phyloP scores from a whole-genome alignment of 2,113 vertebrate species.

The Rhinogobius similis region DNA sequence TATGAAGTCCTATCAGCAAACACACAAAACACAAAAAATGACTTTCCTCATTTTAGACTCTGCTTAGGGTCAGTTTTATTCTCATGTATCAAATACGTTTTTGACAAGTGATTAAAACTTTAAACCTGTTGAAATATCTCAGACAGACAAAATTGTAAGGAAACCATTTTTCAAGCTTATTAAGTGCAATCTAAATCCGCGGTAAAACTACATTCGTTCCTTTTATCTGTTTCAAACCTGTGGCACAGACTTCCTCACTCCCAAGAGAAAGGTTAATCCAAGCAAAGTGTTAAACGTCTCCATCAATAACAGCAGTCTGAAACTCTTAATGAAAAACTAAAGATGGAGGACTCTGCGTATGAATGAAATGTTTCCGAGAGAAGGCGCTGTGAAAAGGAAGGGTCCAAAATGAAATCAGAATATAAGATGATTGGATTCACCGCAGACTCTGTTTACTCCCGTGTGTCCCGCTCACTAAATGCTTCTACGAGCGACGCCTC shows the following conservation, averaged over 20 bases:
- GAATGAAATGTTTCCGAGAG: slow-evolving; percentile 39
- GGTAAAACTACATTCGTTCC: not conserved
- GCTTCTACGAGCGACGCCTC: slow-evolving; percentile 20
- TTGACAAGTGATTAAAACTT: too few relatives aligned
- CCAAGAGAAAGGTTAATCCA: slow-evolving; percentile 35
- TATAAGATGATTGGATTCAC: slow-evolving; percentile 25
- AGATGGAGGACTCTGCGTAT: slow-evolving; percentile 44
- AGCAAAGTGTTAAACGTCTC: slow-evolving; percentile 48
- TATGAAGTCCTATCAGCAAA: too few relatives aligned
- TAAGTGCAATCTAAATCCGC: not conserved
- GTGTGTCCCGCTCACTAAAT: slow-evolving; percentile 20
- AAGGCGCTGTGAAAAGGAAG: slow-evolving; percentile 18
- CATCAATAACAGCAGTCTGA: slow-evolving; percentile 35
- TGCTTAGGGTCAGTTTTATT: too few relatives aligned
- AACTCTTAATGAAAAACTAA: slow-evolving; percentile 43
- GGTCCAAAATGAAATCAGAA: slow-evolving; percentile 40
- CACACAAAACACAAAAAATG: too few relatives aligned
- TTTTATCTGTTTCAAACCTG: not conserved
- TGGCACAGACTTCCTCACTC: slow-evolving; percentile 25
- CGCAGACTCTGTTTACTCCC: slow-evolving; percentile 10
- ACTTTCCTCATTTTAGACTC: too few relatives aligned
- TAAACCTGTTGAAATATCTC: too few relatives aligned
- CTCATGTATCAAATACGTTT: too few relatives aligned
- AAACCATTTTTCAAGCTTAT: too few relatives aligned
- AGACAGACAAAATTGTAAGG: too few relatives aligned